Percentiles rank a stretch among this genome's conserved stretches.
These are phyloP conservation scores for Oxyteleia sp. DNA, from an alignment of 2,888 invertebrate species.

Conservation along the genomic window DNA sequence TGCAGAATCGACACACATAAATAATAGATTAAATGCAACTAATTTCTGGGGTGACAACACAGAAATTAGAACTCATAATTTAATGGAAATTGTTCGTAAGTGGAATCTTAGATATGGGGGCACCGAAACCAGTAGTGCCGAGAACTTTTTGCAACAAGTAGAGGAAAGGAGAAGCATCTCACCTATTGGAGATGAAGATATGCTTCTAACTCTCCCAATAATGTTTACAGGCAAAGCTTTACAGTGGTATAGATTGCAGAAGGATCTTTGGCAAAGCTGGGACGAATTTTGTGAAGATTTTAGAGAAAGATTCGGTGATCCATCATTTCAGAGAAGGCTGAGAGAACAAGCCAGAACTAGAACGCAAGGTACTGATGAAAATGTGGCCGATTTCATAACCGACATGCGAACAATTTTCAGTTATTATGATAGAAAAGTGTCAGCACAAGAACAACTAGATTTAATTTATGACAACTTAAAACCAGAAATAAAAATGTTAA, in stretches of 20 bases:
- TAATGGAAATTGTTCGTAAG: background rate
- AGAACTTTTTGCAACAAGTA: background rate
- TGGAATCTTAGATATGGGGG: background rate
- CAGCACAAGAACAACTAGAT: background rate
- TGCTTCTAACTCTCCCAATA: background rate
- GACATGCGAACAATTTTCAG: no score
- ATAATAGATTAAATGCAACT: no score
- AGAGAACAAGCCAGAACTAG: no score
- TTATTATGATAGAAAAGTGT: background rate
- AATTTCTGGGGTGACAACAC: no score
- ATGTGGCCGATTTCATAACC: background rate
- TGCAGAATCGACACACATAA: no score
- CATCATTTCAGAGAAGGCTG: background rate
- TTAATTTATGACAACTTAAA: no score
- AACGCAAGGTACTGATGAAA: background rate
- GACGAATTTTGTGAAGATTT: slow-evolving; percentile 11
- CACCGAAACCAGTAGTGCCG: background rate
- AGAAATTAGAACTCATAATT: background rate
- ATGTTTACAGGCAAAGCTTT: background rate
- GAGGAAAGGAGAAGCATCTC: background rate
- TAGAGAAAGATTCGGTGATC: background rate
- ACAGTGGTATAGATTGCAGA: slow-evolving; percentile 6
- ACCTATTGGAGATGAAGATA: background rate
- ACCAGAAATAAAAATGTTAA: background rate
- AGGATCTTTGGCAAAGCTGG: background rate